Percentiles rank a stretch among this genome's conserved stretches.
Conservation (phyloP, 2,797 vertebrate genomes). For the Parambassis ranga region DNA sequence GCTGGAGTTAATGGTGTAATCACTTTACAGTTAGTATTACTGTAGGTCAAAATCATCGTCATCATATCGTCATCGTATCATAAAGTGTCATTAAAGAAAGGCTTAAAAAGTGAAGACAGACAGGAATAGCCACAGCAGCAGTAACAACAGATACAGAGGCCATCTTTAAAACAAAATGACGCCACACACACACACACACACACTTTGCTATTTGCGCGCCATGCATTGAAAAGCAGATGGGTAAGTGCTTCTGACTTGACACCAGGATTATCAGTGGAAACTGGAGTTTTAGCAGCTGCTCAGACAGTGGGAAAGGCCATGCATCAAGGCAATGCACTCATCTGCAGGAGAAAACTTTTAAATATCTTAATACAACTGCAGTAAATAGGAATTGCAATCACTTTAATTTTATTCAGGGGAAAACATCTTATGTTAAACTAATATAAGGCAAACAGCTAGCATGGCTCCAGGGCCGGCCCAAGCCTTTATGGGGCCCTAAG, state of each 20-base stretch:
- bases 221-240: not conserved
- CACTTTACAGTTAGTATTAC: not conserved
- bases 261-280: not conserved
- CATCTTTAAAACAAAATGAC: not conserved
- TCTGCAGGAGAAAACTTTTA: too few relatives aligned
- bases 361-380: too few relatives aligned
- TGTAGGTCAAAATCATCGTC: too few relatives aligned
- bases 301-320: not conserved
- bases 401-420: too few relatives aligned
- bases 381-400: too few relatives aligned
- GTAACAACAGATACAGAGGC: not conserved
- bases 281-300: fast-evolving
- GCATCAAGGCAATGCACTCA: not conserved
- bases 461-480: too few relatives aligned
- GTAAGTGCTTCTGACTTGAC: not conserved
- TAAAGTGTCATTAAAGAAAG: too few relatives aligned
- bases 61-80: too few relatives aligned
- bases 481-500: too few relatives aligned
- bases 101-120: too few relatives aligned
- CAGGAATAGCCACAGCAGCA: not conserved
- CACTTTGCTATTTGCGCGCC: not conserved
- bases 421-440: too few relatives aligned
- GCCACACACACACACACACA: not conserved
- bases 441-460: too few relatives aligned
- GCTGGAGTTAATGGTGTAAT: not conserved